phyloP scores from a whole-genome alignment of 1,140 invertebrate species.

The Saccostrea echinata region DNA sequence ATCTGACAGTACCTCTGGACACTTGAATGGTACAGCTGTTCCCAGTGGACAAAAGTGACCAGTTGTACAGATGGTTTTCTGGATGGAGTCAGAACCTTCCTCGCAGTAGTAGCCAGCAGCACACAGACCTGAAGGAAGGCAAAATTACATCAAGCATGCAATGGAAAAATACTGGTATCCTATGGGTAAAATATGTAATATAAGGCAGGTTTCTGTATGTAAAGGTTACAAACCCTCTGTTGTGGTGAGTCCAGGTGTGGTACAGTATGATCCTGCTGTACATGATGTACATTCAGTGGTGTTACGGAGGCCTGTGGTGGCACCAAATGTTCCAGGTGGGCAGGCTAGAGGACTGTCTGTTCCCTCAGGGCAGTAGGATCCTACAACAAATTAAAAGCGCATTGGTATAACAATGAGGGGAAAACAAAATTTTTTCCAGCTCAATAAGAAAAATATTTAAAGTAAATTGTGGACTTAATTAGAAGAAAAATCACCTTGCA shows the following conservation, averaged over 20 bases:
- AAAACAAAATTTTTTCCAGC: not conserved
- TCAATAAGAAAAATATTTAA: not conserved
- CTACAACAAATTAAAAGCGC: constrained; percentile 53
- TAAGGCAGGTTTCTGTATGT: not conserved
- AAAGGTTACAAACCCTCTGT: constrained; percentile 60
- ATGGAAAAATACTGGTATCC: not conserved
- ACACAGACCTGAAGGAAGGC: constrained; percentile 63
- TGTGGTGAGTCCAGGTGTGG: constrained; percentile 65
- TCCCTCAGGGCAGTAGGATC: constrained; percentile 74
- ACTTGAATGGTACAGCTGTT: constrained; percentile 67
- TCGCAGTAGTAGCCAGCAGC: constrained; percentile 72
- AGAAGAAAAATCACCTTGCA: no score
- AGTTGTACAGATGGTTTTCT: constrained; percentile 68
- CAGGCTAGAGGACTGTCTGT: constrained; percentile 70
- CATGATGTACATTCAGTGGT: constrained; percentile 72
- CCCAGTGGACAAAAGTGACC: constrained; percentile 72
- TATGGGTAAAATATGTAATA: not conserved
- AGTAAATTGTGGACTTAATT: no score
- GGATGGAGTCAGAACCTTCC: constrained; percentile 66
- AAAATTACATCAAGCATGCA: not conserved
- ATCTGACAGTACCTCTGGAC: constrained; percentile 67
- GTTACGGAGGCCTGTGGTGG: constrained; percentile 64
- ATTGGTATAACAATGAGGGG: not conserved
- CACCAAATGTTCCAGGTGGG: constrained; percentile 73
- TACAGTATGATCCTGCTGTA: constrained; percentile 71